Evolutionary conservation across 1,140 invertebrate species (phyloP), one percentile per base, ranked within the genome.

Genomic region (Caenorhabditis latens): DNA sequence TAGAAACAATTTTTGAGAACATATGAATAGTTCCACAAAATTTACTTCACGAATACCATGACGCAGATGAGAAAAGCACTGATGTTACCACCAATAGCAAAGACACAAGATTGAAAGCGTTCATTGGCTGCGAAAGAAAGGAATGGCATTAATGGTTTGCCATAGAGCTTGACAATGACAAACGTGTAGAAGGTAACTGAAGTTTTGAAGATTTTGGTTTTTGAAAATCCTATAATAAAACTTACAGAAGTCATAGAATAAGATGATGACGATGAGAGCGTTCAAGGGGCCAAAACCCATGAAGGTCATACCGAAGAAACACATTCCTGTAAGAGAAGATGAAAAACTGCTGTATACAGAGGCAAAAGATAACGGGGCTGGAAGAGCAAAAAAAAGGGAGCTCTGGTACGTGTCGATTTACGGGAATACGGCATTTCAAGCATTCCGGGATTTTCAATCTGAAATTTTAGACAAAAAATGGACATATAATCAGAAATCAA

Each of bases 61-160:
- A 92, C 71, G 16, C 85, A 58, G 87, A 92, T 91, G 57, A 94
- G 87, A 42, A 92, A 90, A 24, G 92, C 90, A 86, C 92, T 90
- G 65, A 94, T 87, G 87, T 93, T 94, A 11, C 94, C 86, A 24
- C 94, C 90, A 88, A 93, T 91, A 14, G 92, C 90, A 90, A 94
- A 94, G 50, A 94, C 90, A 89, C 93, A 94, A 84, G 93, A 93
- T 88, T 94, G 93, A 46, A 94, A 94, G 19, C 90, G 85, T 48
- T 92, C 89, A 21, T 93, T 91, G 5, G 94, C 94, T 6, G 93
- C 92, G 65, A 93, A 93, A 89, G 93, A 93, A 83, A 93, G 93
- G 87, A 93, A 93, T 11, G 93, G 93, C 75, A 93, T 93, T 50
- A 92, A 90, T 13, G 93, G 90, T 42, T 91, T 90, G 32, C 93